Evolutionary conservation across 2,113 vertebrate genomes (phyloP).

Genomic region (Pachypanchax playfairii): DNA sequence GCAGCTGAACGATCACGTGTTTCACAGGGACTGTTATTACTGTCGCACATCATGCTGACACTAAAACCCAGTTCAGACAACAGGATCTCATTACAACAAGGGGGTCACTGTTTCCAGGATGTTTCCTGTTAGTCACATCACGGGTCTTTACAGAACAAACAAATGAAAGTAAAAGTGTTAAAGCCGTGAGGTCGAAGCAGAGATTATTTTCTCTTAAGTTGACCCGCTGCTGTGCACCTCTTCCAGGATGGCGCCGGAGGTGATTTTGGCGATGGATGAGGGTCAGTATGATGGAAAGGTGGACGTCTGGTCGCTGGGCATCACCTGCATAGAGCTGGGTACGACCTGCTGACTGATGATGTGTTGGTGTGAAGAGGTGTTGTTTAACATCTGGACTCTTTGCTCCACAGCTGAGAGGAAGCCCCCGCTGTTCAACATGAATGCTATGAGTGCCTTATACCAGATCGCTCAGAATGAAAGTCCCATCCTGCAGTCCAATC

Average conservation of each 20-base stretch:
- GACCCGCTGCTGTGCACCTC: too few relatives aligned
- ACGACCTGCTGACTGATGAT: conserved; percentile 2
- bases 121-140: too few relatives aligned
- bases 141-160: too few relatives aligned
- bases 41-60: too few relatives aligned
- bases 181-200: too few relatives aligned
- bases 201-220: too few relatives aligned
- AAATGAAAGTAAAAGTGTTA: too few relatives aligned
- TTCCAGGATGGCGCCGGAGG: conserved; percentile 92
- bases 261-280: conserved; percentile 94
- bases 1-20: too few relatives aligned
- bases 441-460: conserved; percentile 97
- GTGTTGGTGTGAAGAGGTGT: rapidly evolving
- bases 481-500: conserved; percentile 89
- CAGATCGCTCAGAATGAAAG: conserved; percentile 96
- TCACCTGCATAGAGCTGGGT: conserved; percentile 93
- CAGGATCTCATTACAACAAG: too few relatives aligned
- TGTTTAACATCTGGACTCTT: background rate
- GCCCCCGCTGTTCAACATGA: conserved; percentile 94
- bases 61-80: too few relatives aligned
- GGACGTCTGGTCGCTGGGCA: conserved; percentile 93
- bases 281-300: conserved; percentile 94
- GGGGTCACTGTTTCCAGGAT: too few relatives aligned
- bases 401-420: conserved; percentile 87
- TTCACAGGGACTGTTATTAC: too few relatives aligned